Conservation (phyloP, 2,797 vertebrate species). For the Eleutherodactylus coqui region DNA sequence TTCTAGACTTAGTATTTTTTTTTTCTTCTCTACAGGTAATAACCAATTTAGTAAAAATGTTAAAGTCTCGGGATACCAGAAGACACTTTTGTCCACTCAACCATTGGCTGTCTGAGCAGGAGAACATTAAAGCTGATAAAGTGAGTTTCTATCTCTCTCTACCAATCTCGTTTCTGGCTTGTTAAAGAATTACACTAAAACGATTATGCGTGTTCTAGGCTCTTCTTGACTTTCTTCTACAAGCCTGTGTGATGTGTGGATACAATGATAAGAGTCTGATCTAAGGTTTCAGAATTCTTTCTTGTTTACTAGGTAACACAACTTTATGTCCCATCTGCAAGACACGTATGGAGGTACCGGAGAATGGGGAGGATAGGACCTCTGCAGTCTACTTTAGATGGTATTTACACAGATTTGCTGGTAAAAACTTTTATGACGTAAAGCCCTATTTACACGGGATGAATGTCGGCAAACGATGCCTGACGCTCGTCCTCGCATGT, state of each 20-base stretch:
- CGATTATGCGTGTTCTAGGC: no score
- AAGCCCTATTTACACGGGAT: no score
- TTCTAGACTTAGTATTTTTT: not conserved
- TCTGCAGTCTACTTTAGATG: slow-evolving; percentile 93
- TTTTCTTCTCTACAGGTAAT: slow-evolving; percentile 82
- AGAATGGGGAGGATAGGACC: slow-evolving; percentile 97
- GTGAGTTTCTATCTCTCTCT: no score
- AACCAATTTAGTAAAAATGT: slow-evolving; percentile 98
- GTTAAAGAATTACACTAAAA: no score
- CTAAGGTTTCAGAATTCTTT: not conserved
- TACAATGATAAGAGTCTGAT: not conserved
- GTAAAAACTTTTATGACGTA: no score
- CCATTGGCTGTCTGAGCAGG: slow-evolving; percentile 96
- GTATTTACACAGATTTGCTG: slow-evolving; percentile 73
- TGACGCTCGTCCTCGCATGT: no score
- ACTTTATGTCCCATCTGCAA: slow-evolving; percentile 93
- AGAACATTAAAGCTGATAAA: slow-evolving; percentile 97
- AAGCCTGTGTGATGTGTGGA: not conserved
- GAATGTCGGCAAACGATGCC: no score
- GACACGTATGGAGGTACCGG: slow-evolving; percentile 91
- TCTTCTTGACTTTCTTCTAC: not conserved
- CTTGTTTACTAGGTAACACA: slow-evolving; percentile 87
- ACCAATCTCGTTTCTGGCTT: no score
- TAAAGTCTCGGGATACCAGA: slow-evolving; percentile 95
- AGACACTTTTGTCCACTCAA: slow-evolving; percentile 92